Evolutionary conservation across 1,140 invertebrate genomes (phyloP), one percentile per base, ranked within the genome.

Genomic region (Vollenhovia emeryi): DNA sequence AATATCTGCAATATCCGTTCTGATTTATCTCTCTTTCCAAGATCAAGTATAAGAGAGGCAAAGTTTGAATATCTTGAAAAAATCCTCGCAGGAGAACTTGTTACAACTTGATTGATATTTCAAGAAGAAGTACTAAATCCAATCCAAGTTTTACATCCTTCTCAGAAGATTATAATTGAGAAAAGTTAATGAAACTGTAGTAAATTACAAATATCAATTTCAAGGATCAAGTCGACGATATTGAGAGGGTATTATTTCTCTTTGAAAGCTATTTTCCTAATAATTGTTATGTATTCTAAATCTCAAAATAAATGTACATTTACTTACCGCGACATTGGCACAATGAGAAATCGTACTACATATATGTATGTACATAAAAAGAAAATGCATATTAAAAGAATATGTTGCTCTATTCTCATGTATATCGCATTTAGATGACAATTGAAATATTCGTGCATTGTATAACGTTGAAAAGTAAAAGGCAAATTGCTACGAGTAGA

Each of bases 401-500:
- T n/a, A n/a, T 52, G 48, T 6, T 30, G 3, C 8, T 71, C 18
- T 69, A 69, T 50, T 69, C 18, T 69, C 18, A 69, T 45, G 11
- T 86, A 68, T 64, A 40, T 40, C 9, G n/a, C 8, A 36, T 45
- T 80, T 66, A 85, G 4, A 6, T 2, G 18, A 27, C 6, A 82
- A 27, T 74, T 74, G 18, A 68, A 21, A 36, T 66, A 36, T 30
- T 27, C 86, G 86, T 87, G 86, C 86, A 75, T 66, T 52, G 21
- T 73, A 59, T 13, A 83, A 75, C n/a, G 50, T 18, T 40, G 30
- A n/a, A 62, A 71, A 45, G 24, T 68, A 43, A 62, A 62, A 43
- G 36, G 13, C 50, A 78, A 78, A 2, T 64, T 13, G n/a, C 18
- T 79, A 33, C 11, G 48, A 15, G 66, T 24, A 80, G 30, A 68